Conservation (phyloP, 2,113 vertebrate species). For the Oryzias javanicus region DNA sequence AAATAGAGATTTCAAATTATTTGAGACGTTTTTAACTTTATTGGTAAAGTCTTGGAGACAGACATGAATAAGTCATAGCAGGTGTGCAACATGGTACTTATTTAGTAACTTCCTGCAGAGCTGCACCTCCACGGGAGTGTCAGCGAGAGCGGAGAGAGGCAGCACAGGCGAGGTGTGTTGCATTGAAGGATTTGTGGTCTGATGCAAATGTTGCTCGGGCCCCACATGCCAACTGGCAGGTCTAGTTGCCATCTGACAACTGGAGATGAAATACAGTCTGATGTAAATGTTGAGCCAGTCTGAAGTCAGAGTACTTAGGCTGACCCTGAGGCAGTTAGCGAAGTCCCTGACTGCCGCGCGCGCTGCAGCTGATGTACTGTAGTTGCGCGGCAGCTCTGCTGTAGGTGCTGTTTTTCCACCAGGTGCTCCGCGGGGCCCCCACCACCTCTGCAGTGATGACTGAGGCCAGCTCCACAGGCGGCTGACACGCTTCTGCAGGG, state of each 20-base stretch:
- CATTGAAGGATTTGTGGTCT: conserved; percentile 48
- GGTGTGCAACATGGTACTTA: too few relatives aligned
- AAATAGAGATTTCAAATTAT: too few relatives aligned
- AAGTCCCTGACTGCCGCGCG: conserved; percentile 48
- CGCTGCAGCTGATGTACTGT: conserved; percentile 31
- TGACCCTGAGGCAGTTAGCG: conserved; percentile 60
- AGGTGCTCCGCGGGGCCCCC: conserved; percentile 51
- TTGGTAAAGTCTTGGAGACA: too few relatives aligned
- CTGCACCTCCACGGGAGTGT: conserved; percentile 40
- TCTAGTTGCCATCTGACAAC: conserved; percentile 14
- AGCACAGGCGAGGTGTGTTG: neutral
- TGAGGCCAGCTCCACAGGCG: conserved; percentile 51
- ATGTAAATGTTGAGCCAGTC: conserved; percentile 54
- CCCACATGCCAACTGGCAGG: conserved; percentile 18
- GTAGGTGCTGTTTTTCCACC: conserved; percentile 52
- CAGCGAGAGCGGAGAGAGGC: conserved; percentile 24
- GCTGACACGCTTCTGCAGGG: conserved; percentile 51
- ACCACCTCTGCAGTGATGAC: conserved; percentile 41
- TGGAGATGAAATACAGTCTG: conserved; percentile 44
- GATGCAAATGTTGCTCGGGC: conserved; percentile 52
- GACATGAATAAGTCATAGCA: too few relatives aligned
- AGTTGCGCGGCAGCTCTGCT: conserved; percentile 32
- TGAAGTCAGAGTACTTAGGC: conserved; percentile 57
- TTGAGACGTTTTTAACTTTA: too few relatives aligned
- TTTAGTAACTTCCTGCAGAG: conserved; percentile 30